Base-by-base conservation (phyloP, 2,888 invertebrate genomes). In the Polymixis flavicincta region DNA sequence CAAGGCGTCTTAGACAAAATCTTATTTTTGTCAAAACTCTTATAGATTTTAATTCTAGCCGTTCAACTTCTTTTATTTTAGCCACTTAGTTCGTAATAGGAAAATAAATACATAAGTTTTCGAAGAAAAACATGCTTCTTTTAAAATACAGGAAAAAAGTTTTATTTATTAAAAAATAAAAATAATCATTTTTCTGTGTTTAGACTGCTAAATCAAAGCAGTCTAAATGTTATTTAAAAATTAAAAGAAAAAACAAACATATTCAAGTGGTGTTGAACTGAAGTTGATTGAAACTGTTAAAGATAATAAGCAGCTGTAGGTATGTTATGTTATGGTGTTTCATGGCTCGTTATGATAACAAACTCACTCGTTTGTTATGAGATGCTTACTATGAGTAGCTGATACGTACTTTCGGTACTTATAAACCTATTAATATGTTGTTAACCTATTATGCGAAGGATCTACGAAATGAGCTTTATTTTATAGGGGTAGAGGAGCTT, bases 271-370 rank as follows among this genome's bases (percentile, higher is more conserved):
- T 57, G 59, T 25, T 55, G 13, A 59, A 14, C 67, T 55, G 64
- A 22, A 80, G 68, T 72, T 78, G 65, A 75, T 84, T 70, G 57
- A 81, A 76, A 76, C 64, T 22, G 76, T 72, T 25, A 70, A 70
- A 57, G 65, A 83, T 76, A 83, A 74, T 71, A 83, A 22, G 17
- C 73, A 66, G 57, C 59, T 69, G 37, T 37, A 37, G 68, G 54
- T 52, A n/a, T 57, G 37, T 37, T 75, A 32, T 75, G 76, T 64
- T 83, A 54, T 67, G 68, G 52, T 70, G 63, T 65, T 57, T 70
- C 59, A 78, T 61, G 70, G 61, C 70, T 65, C 45, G 75, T 84
- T 84, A 84, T 81, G 63, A 81, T 72, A 81, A 78, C 77, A 82
- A 50, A 67, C 37, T 65, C 59, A 25, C 45, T 57, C 14, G 55